Percentiles rank a stretch among this genome's conserved stretches.
These are phyloP conservation scores for Ardeotis arabs DNA, from an alignment of 2,113 vertebrate genomes.

Conservation along the genomic window DNA sequence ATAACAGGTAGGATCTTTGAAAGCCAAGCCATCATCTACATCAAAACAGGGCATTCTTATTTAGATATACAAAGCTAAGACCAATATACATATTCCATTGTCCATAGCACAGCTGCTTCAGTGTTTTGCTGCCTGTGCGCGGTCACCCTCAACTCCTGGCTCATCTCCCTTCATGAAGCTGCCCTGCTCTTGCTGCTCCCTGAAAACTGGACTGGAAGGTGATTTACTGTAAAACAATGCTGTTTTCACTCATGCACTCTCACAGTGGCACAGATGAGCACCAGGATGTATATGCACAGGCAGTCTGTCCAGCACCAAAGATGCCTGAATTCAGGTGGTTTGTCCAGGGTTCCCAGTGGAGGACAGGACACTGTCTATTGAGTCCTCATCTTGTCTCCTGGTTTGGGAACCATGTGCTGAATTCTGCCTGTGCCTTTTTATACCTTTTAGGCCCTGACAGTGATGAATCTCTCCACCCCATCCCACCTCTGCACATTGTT, in stretches of 20 bases:
- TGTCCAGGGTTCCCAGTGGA: neutral
- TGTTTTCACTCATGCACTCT: neutral
- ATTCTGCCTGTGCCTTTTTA: neutral
- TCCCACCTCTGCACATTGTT: no score
- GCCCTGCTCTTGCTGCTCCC: neutral
- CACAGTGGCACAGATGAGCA: neutral
- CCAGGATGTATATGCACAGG: no score
- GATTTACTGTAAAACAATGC: neutral
- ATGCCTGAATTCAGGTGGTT: neutral
- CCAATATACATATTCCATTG: neutral
- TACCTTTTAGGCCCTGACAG: neutral
- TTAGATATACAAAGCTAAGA: neutral
- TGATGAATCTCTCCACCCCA: no score
- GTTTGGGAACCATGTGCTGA: neutral
- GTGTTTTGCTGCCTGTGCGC: neutral
- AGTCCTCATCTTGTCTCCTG: neutral
- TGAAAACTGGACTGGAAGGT: neutral
- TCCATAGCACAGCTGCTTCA: neutral
- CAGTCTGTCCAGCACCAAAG: neutral
- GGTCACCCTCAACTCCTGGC: neutral
- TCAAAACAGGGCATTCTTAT: neutral
- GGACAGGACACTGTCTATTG: neutral
- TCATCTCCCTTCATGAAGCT: neutral
- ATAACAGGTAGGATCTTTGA: neutral
- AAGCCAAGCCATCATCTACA: neutral